Evolutionary conservation across 2,888 invertebrate species (phyloP), one percentile per base, ranked within the genome.

Genomic region (Schrankia costaestrigalis): DNA sequence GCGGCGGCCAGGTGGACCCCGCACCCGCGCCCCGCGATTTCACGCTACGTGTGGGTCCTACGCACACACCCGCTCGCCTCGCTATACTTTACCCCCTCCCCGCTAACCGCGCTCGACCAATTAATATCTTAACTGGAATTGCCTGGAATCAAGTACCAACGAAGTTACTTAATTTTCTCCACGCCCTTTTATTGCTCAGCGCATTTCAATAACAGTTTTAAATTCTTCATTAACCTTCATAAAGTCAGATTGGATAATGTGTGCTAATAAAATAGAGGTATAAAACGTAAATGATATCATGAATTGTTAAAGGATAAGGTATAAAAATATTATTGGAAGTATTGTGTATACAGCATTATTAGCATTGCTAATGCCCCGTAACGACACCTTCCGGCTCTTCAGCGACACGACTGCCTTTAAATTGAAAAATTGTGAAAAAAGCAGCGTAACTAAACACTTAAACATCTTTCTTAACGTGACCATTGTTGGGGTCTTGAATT

Each of bases 401-500:
- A 75, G 63, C 66, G 69, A 77, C 81, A 80, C 79, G 82, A 80
- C 78, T 78, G 71, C 65, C 78, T 84, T 82, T 78, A 83, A 81
- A 85, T 84, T 81, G 83, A 84, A 83, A 83, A 80, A 72, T 82
- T 74, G 73, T 79, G 77, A 85, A 87, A 86, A 87, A 87, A 83
- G 29, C 74, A 78, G 78, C 86, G 86, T 84, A 79, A 69, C 86
- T 84, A 87, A 87, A 85, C 74, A 79, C 80, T 85, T 85, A 86
- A 86, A 87, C 84, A 84, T 85, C 85, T 83, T 85, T 85, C 87
- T 84, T 85, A 85, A 82, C 82, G 72, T 70, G 69, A 44, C 78
- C 72, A 82, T 87, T 87, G 87, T 87, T 76, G 71, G 62, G 58
- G 63, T 56, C 64, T 69, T 67, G 82, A 77, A 81, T 84, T 79